phyloP scores from a whole-genome alignment of 2,888 invertebrate species.

The Incurvaria masculella region DNA sequence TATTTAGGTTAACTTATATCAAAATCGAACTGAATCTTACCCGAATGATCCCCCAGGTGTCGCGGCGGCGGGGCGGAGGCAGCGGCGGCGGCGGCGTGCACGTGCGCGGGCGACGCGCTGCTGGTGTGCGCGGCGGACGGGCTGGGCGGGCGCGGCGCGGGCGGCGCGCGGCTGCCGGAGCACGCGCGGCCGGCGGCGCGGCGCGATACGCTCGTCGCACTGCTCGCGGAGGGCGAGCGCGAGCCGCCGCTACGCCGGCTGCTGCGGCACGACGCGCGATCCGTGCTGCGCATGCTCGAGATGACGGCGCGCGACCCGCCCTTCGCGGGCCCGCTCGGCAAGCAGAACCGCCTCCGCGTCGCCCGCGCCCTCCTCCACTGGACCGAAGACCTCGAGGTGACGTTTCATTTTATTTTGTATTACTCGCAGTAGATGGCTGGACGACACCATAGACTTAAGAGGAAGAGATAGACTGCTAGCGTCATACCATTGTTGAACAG shows the following conservation, averaged over 20 bases:
- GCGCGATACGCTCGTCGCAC: constrained; percentile 52
- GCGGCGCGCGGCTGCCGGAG: constrained; percentile 60
- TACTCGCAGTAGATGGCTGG: too few relatives aligned
- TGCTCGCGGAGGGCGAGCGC: constrained; percentile 26
- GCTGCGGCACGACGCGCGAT: constrained; percentile 37
- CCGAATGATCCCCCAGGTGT: constrained; percentile 69
- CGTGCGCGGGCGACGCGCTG: constrained; percentile 65
- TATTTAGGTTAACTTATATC: too few relatives aligned
- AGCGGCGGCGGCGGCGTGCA: constrained; percentile 18
- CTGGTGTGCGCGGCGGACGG: constrained; percentile 73
- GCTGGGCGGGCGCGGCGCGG: constrained; percentile 69
- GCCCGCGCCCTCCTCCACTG: constrained; percentile 31
- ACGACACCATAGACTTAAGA: too few relatives aligned
- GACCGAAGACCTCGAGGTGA: not conserved
- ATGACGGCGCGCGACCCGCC: constrained; percentile 47
- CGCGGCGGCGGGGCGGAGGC: constrained; percentile 25
- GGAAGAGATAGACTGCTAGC: too few relatives aligned
- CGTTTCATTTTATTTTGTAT: not conserved
- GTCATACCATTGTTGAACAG: too few relatives aligned
- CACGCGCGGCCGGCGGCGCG: constrained; percentile 57
- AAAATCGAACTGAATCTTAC: too few relatives aligned
- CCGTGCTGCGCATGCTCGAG: constrained; percentile 40
- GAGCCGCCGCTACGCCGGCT: constrained; percentile 34
- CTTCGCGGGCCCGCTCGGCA: constrained; percentile 48
- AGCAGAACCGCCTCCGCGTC: constrained; percentile 44